Percentiles rank a stretch among this genome's conserved stretches.
phyloP scores from a whole-genome alignment of 2,888 invertebrate genomes.

The Himalopsyche anomala region DNA sequence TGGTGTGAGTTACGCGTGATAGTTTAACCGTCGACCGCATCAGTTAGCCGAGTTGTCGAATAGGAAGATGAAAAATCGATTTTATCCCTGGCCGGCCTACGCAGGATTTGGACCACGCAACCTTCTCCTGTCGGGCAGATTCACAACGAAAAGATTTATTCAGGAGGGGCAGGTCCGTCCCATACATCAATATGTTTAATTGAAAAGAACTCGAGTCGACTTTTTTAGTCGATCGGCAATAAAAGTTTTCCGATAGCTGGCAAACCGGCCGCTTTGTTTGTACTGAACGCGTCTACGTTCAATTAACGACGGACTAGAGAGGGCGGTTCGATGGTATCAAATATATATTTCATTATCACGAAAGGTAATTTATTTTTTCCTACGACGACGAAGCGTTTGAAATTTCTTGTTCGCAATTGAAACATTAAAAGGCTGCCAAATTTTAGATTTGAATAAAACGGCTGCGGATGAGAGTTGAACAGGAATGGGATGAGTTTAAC shows the following conservation, averaged over 20 bases:
- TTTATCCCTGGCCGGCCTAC: not conserved
- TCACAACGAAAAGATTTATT: constrained; percentile 47
- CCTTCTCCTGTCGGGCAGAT: not conserved
- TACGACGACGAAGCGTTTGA: not conserved
- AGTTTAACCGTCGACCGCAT: not conserved
- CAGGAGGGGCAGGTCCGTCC: constrained; percentile 39
- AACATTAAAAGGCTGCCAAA: constrained; percentile 38
- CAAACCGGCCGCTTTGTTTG: constrained; percentile 48
- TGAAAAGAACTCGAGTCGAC: constrained; percentile 51
- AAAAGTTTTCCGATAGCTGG: constrained; percentile 53
- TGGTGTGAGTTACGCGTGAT: not conserved
- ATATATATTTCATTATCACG: constrained; percentile 11
- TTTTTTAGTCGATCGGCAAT: constrained; percentile 41
- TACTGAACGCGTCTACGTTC: constrained; percentile 22
- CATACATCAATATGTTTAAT: constrained; percentile 56
- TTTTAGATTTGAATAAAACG: constrained; percentile 30
- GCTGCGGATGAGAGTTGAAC: constrained; percentile 22
- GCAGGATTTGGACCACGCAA: constrained; percentile 8
- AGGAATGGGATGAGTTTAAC: not conserved
- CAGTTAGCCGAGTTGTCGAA: not conserved
- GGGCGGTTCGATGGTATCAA: constrained; percentile 11
- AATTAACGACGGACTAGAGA: constrained; percentile 23
- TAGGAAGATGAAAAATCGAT: constrained; percentile 37
- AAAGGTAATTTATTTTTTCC: constrained; percentile 14
- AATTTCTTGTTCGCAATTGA: constrained; percentile 27